These are phyloP conservation scores for Phaedon cochleariae DNA, from an alignment of 2,888 invertebrate species.

Conservation along the genomic window DNA sequence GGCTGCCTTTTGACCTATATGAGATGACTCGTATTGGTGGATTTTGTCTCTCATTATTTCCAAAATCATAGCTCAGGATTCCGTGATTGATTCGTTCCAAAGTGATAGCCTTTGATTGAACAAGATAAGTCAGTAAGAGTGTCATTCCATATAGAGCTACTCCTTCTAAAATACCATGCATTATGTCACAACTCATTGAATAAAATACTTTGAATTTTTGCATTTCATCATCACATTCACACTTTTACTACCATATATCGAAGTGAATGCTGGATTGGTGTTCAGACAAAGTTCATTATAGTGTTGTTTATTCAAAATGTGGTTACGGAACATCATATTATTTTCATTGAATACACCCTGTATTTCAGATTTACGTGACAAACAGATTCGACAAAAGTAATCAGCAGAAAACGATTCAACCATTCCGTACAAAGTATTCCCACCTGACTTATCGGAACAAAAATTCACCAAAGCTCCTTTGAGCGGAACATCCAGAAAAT, in stretches of 20 bases:
- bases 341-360: background rate
- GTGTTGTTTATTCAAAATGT: background rate
- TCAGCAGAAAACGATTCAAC: background rate
- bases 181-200: too few relatives aligned
- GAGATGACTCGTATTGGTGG: conserved; percentile 6
- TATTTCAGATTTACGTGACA: background rate
- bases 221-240: background rate
- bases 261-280: background rate
- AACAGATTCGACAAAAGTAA: conserved; percentile 8
- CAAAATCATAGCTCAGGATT: conserved; percentile 6
- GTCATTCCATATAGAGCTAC: too few relatives aligned
- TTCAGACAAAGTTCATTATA: background rate
- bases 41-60: background rate
- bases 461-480: conserved; percentile 11
- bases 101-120: background rate
- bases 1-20: conserved; percentile 18
- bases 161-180: too few relatives aligned
- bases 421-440: background rate
- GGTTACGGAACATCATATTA: background rate
- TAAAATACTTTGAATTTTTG: background rate
- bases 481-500: background rate
- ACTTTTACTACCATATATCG: conserved; percentile 1
- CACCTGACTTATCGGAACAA: too few relatives aligned
- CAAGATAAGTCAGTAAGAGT: background rate
- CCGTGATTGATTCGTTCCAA: background rate